Evolutionary conservation across 2,113 vertebrate species (phyloP).

Genomic region (Tetraodon nigroviridis): DNA sequence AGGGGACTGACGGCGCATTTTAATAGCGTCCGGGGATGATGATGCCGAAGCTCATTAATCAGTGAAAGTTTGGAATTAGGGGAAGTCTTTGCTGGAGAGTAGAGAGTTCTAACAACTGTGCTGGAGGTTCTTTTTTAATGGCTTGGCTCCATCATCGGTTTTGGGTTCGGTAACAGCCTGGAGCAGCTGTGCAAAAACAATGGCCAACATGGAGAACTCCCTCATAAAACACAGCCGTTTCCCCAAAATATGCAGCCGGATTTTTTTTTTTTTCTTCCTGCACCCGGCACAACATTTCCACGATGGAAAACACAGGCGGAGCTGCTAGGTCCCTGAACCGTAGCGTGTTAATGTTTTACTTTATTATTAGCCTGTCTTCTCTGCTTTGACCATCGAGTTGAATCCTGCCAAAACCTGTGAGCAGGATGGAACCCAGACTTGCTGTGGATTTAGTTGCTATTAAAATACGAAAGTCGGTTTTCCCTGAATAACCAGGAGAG

Average conservation of each 20-base stretch:
- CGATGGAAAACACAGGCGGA: constrained; percentile 33
- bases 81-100: not conserved
- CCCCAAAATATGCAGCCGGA: constrained; percentile 22
- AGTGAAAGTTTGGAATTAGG: constrained; percentile 13
- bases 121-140: not conserved
- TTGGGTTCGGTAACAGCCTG: constrained; percentile 46
- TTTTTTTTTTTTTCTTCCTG: no score
- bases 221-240: constrained; percentile 34
- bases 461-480: constrained; percentile 47
- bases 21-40: constrained; percentile 12
- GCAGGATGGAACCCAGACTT: constrained; percentile 22
- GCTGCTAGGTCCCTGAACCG: constrained; percentile 17
- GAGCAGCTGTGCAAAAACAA: constrained; percentile 44
- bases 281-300: constrained; percentile 9
- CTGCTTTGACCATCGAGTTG: constrained; percentile 8
- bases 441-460: constrained; percentile 48
- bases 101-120: no score
- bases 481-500: constrained; percentile 43
- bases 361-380: constrained; percentile 21
- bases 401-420: constrained; percentile 34
- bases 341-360: constrained; percentile 16
- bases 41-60: constrained; percentile 1
- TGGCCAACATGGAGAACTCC: constrained; percentile 11
- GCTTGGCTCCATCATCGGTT: constrained; percentile 45
- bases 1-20: constrained; percentile 22